Evolutionary conservation across 1,140 invertebrate species (phyloP).

Genomic region (Hylaeus volcanicus): DNA sequence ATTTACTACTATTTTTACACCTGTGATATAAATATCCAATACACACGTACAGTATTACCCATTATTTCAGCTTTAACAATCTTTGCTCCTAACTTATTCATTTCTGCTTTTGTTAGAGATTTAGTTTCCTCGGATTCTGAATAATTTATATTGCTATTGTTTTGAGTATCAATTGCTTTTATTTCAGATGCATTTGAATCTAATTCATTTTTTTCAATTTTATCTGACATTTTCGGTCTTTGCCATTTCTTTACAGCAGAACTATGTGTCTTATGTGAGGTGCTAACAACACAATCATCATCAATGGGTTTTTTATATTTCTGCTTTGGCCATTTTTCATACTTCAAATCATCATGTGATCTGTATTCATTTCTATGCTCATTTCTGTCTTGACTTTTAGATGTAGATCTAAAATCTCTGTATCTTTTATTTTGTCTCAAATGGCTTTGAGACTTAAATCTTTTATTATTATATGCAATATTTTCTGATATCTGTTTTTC

Average conservation of each 20-base stretch:
- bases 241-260: conserved; percentile 67
- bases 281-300: conserved; percentile 25
- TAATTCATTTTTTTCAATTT: background rate
- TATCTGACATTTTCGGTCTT: conserved; percentile 48
- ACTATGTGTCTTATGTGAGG: background rate
- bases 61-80: conserved; percentile 95
- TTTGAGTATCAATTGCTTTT: background rate
- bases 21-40: conserved; percentile 10
- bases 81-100: conserved; percentile 93
- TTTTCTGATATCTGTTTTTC: conserved; percentile 31
- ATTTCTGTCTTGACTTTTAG: conserved; percentile 59
- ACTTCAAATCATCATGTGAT: background rate
- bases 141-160: conserved; percentile 52
- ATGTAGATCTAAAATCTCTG: conserved; percentile 47
- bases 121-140: conserved; percentile 18
- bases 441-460: background rate
- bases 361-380: background rate
- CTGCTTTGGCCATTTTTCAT: conserved; percentile 4
- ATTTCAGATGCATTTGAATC: background rate
- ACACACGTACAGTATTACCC: conserved; percentile 84
- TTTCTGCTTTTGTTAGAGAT: conserved; percentile 87
- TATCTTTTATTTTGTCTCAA: background rate
- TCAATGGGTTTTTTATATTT: conserved; percentile 34
- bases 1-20: background rate
- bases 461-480: background rate